These are phyloP conservation scores for Dasypolia templi DNA, from an alignment of 2,888 invertebrate species.

Conservation along the genomic window DNA sequence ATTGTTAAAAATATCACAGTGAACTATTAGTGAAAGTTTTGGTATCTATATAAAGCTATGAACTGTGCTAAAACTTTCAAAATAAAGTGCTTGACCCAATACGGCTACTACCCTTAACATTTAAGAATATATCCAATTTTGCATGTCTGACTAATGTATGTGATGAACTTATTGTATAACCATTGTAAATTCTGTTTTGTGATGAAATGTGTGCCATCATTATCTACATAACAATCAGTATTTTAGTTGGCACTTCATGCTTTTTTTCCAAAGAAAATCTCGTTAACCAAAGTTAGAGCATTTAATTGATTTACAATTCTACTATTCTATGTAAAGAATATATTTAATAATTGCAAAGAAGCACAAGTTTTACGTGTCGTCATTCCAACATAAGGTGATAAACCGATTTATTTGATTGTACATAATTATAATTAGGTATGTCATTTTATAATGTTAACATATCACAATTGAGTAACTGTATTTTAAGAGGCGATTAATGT, in stretches of 20 bases:
- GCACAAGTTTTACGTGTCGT: constrained; percentile 40
- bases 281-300: constrained; percentile 71
- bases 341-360: constrained; percentile 45
- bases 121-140: constrained; percentile 57
- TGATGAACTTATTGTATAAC: constrained; percentile 25
- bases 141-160: constrained; percentile 55
- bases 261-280: constrained; percentile 73
- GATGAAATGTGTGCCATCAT: constrained; percentile 72
- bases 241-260: constrained; percentile 69
- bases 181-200: constrained; percentile 54
- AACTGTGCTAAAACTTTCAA: constrained; percentile 66
- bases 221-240: constrained; percentile 49
- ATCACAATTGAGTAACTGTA: constrained; percentile 56
- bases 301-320: constrained; percentile 49
- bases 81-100: constrained; percentile 58
- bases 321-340: constrained; percentile 48
- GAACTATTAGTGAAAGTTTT: constrained; percentile 54
- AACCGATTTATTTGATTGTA: constrained; percentile 55
- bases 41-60: constrained; percentile 52
- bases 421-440: constrained; percentile 53
- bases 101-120: constrained; percentile 52
- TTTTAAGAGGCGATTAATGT: constrained; percentile 45
- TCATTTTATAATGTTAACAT: constrained; percentile 60
- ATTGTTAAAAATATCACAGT: constrained; percentile 43
- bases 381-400: constrained; percentile 63